Base-by-base conservation (phyloP, 1,140 invertebrate genomes). In the Drosophila ogumai region DNA sequence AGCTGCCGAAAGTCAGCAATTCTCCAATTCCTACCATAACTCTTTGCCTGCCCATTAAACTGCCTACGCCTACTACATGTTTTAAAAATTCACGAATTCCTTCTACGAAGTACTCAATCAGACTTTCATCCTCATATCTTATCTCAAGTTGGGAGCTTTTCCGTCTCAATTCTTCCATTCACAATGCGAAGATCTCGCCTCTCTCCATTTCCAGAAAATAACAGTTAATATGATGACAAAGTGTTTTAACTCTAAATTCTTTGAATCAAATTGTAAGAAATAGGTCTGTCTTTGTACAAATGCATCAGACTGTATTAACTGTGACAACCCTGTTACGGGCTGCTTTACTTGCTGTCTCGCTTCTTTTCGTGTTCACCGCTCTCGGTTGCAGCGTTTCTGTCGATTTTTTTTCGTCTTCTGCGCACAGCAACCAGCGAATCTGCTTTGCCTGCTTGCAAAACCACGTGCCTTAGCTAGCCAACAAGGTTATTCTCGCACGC, bases 1-100 rank as follows among this genome's bases (percentile, higher is more conserved):
- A 28, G 12, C 43, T 69, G 3, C 34, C 65, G 10, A 69, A 61
- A 56, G 72, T 61, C 10, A 72, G 7, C 19, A 73, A 41, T 38
- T 73, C 31, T 5, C 58, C 59, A 10, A 64, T 64, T 22, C 58
- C 44, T 19, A 46, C 46, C 40, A 75, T 47, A 38, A 43, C 19
- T 50, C 43, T 56, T 7, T 60, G 25, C 3, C 25, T 8, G 12
- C 60, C 41, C 17, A 49, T 40, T 3, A 72, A 15, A 22, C 22
- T 55, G 19, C 8, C n/a, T 12, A 36, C 19, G 17, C 22, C 4
- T 56, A 12, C 19, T 1, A n/a, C 4, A 9, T 65, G 13, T 36
- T 49, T 65, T 7, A 22, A 28, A 47, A 64, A 57, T 15, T 56
- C 10, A 2, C 32, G 9, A n/a, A 22, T 22, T 22, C 22, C 40